Conservation (phyloP, 2,113 vertebrate genomes). For the Pyrgilauda ruficollis region DNA sequence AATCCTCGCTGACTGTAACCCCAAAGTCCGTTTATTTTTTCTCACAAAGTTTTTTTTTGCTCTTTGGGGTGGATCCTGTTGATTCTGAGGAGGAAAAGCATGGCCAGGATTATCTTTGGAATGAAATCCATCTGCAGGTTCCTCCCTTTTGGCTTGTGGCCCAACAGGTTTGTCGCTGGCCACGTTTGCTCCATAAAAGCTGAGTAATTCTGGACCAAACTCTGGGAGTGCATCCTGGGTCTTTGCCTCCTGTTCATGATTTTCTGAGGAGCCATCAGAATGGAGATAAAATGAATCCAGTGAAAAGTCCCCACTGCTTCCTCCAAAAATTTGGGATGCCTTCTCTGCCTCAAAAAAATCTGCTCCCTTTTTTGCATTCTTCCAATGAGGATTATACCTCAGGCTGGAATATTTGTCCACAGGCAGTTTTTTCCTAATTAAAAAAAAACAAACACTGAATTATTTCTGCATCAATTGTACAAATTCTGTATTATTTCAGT, state of each 20-base stretch:
- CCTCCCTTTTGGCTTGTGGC: background rate
- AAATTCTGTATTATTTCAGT: background rate
- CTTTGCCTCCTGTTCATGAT: background rate
- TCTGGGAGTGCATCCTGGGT: background rate
- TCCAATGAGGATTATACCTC: conserved; percentile 81
- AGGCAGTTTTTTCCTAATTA: background rate
- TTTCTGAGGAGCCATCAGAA: background rate
- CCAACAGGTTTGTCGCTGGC: background rate
- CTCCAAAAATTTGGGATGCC: background rate
- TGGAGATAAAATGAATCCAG: conserved; percentile 27
- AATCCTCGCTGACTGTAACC: conserved; percentile 57
- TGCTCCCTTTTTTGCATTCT: conserved; percentile 28
- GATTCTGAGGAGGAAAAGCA: background rate
- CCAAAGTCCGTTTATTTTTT: conserved; percentile 85
- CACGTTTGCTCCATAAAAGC: background rate
- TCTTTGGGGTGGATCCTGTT: background rate
- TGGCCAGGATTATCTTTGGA: background rate
- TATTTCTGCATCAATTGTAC: background rate
- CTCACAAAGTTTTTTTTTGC: conserved; percentile 76
- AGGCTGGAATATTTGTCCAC: conserved; percentile 72
- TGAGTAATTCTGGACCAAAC: background rate
- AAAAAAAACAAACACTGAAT: background rate
- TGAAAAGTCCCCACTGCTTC: background rate
- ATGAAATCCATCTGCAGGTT: background rate
- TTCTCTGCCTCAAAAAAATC: background rate